Percentiles rank a stretch among this genome's conserved stretches.
Conservation (phyloP, 2,113 vertebrate species). For the Spea bombifrons region DNA sequence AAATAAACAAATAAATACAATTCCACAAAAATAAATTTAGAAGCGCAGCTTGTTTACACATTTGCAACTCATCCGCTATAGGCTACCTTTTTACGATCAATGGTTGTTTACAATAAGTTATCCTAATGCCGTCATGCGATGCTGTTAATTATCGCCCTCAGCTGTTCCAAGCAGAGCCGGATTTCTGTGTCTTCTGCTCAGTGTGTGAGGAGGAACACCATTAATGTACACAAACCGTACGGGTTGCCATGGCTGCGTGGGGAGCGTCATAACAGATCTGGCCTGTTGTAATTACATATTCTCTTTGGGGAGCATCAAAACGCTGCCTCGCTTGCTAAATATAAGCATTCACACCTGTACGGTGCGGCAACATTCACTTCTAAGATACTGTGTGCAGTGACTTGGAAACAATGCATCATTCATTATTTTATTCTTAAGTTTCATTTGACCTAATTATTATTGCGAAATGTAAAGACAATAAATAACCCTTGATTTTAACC, state of each 20-base stretch:
- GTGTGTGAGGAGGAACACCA: not conserved
- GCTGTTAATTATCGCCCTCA: conserved; percentile 31
- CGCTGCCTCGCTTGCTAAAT: conserved; percentile 5
- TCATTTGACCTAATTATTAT: too few relatives aligned
- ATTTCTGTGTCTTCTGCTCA: not conserved
- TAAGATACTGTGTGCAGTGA: not conserved
- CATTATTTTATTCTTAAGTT: too few relatives aligned
- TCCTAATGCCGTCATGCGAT: not conserved
- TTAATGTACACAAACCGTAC: conserved; percentile 12
- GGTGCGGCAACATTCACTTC: not conserved
- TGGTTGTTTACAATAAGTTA: not conserved
- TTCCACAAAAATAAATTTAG: too few relatives aligned
- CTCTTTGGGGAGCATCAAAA: conserved; percentile 13
- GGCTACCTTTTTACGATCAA: not conserved
- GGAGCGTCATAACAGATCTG: conserved; percentile 9
- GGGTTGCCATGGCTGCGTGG: conserved; percentile 27
- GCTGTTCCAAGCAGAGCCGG: not conserved
- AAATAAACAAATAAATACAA: not conserved
- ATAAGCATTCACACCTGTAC: conserved; percentile 23
- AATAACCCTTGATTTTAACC: too few relatives aligned
- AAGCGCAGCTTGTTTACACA: not conserved
- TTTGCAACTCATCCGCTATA: not conserved
- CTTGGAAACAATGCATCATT: conserved; percentile 3
- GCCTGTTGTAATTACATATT: conserved; percentile 3
- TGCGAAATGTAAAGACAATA: too few relatives aligned